These are phyloP conservation scores for Criorhina ranunculi DNA, from an alignment of 2,888 invertebrate species.

Conservation along the genomic window DNA sequence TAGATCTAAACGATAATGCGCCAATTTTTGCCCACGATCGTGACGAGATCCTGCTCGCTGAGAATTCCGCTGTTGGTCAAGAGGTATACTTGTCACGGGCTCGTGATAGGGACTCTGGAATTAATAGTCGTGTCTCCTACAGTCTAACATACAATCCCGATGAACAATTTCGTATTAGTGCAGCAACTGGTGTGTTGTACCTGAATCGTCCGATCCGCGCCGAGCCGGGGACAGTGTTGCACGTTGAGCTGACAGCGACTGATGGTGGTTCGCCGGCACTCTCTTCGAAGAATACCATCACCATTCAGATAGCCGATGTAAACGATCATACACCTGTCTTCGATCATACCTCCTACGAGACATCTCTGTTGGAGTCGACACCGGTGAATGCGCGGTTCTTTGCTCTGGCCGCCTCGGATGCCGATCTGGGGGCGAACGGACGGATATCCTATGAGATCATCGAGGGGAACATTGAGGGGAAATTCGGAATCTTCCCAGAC, in stretches of 20 bases:
- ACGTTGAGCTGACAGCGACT: slow-evolving; percentile 92
- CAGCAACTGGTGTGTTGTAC: slow-evolving; percentile 95
- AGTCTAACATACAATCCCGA: slow-evolving; percentile 92
- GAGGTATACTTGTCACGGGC: slow-evolving; percentile 96
- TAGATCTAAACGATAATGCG: slow-evolving; percentile 96
- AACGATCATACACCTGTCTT: slow-evolving; percentile 98
- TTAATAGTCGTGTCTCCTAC: slow-evolving; percentile 94
- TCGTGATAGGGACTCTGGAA: slow-evolving; percentile 93
- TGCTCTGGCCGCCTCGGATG: slow-evolving; percentile 94
- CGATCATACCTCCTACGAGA: slow-evolving; percentile 96
- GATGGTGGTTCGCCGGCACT: slow-evolving; percentile 92
- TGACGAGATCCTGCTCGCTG: slow-evolving; percentile 91
- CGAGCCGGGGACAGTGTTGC: slow-evolving; percentile 89
- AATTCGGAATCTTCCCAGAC: slow-evolving; percentile 98
- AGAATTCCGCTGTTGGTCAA: slow-evolving; percentile 97
- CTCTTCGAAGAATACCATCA: slow-evolving; percentile 90
- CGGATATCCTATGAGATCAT: slow-evolving; percentile 92
- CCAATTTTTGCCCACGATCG: slow-evolving; percentile 92
- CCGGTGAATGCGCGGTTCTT: slow-evolving; percentile 96
- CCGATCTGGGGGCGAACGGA: slow-evolving; percentile 93
- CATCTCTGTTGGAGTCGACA: slow-evolving; percentile 94
- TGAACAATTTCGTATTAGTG: slow-evolving; percentile 92
- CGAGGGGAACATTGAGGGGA: slow-evolving; percentile 93
- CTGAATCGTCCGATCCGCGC: slow-evolving; percentile 91
- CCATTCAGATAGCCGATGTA: slow-evolving; percentile 92